Evolutionary conservation across 2,888 invertebrate genomes (phyloP), one percentile per base, ranked within the genome.

Genomic region (Diploptera punctata): DNA sequence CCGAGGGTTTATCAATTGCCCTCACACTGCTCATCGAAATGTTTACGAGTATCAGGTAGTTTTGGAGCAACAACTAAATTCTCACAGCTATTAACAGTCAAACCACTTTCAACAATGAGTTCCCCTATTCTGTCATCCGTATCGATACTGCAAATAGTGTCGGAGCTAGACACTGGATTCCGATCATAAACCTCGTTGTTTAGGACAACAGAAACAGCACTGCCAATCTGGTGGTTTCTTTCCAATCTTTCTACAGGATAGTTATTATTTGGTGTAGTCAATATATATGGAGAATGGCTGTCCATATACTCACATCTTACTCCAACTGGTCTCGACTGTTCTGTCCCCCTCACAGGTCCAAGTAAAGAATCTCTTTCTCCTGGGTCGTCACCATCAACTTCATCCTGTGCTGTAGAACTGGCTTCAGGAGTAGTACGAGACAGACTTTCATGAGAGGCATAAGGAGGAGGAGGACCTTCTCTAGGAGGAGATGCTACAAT

Each of bases 381-480:
- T 19, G 68, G 54, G 24, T 29, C 29, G 4, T 68, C 68, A 10
- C 10, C 7, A 3, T 62, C 47, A 18, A 21, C 54, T 16, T 38
- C 10, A 29, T 68, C 57, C 4, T n/a, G 52, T 54, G n/a, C 49
- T 29, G 26, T 21, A 18, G 61, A 26, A 1, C 49, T 61, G 43
- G 57, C 44, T 65, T 65, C 52, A 33, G 24, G 44, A 44, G 21
- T 47, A 13, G 43, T 19, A 26, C 10, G 9, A n/a, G 65, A 21
- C 10, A 79, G 71, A 73, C 80, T 79, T 73, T 80, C 80, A 13
- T 74, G 76, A 9, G 81, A 81, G 3, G 81, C 80, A 74, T 85
- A 86, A 0, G 85, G 85, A 31, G 86, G 86, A n/a, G 86, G 86
- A 2, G 86, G 85, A 31, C 84, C 84, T 73, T 83, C 82, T 68